Evolutionary conservation across 2,113 vertebrate genomes (phyloP), one percentile per base, ranked within the genome.

Genomic region (Hippocampus comes): DNA sequence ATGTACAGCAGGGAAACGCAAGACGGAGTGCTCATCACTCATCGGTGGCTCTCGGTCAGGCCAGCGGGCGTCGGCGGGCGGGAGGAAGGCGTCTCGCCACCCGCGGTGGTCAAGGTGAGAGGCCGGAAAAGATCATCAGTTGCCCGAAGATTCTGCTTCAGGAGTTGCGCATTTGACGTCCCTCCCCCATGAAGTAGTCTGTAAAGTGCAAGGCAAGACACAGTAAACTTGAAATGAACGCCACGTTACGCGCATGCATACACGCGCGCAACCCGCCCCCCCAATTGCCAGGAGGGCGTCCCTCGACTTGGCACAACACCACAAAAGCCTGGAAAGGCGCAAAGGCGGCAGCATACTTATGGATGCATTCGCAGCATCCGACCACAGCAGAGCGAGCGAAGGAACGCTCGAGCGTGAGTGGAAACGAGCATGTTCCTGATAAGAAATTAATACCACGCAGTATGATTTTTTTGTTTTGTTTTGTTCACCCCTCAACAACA

Each of bases 191-290:
- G 78, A 86, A 81, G 89, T 87, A 83, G 82, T 63, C 86, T 20
- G 82, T 93, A 91, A 92, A 93, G 92, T 92, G 92, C 93, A 92
- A 92, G 89, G 90, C 87, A 86, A 89, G 86, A 90, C 84, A 82
- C 84, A 87, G 87, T 90, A 84, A 89, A 88, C 87, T 88, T 87
- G 89, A 92, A 92, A 93, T 91, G 87, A 88, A 84, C 68, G 63
- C 89, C 89, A 78, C 84, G 74, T 63, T 66, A n/a, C 55, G 74
- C 11, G 6, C 41, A 43, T 66, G 57, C 69, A 38, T 64, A 27
- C 80, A 10, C 30, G 30, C 30, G 30, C 30, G 30, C 5, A 34
- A 34, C 30, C 30, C 75, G 9, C 67, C 15, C 78, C 17, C 41
- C 18, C 75, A 51, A 11, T 78, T 41, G 67, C 3, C 27, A 38